Conservation (phyloP, 1,140 invertebrate species). For the Arion vulgaris region DNA sequence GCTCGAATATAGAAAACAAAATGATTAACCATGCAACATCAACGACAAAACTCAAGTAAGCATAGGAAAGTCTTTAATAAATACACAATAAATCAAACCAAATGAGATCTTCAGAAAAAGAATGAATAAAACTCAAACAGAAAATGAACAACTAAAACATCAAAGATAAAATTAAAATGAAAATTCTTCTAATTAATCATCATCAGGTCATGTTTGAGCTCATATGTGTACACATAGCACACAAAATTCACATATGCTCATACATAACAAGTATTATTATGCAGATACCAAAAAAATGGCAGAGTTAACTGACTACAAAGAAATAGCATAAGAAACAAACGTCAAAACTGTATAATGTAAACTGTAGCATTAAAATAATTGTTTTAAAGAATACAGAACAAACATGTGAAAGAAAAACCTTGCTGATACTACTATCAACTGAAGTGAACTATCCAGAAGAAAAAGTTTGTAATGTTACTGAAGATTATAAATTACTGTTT, state of each 20-base stretch:
- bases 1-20: neutral
- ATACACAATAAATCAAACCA: conserved; percentile 1
- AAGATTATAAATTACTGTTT: neutral
- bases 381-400: conserved; percentile 12
- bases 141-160: neutral
- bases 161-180: neutral
- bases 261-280: conserved; percentile 31
- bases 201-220: neutral
- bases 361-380: neutral
- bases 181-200: too few species aligned
- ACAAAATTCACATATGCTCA: conserved; percentile 15
- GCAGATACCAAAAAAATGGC: conserved; percentile 4
- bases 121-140: neutral
- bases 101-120: neutral
- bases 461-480: neutral
- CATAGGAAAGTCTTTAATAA: conserved; percentile 25
- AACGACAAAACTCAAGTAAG: conserved; percentile 24
- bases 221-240: conserved; percentile 13
- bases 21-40: conserved; percentile 18
- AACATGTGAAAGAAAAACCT: neutral
- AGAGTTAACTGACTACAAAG: neutral
- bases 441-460: neutral
- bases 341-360: neutral
- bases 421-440: neutral
- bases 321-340: neutral